These are phyloP conservation scores for Acheta domesticus DNA, from an alignment of 2,888 invertebrate species.

Conservation along the genomic window DNA sequence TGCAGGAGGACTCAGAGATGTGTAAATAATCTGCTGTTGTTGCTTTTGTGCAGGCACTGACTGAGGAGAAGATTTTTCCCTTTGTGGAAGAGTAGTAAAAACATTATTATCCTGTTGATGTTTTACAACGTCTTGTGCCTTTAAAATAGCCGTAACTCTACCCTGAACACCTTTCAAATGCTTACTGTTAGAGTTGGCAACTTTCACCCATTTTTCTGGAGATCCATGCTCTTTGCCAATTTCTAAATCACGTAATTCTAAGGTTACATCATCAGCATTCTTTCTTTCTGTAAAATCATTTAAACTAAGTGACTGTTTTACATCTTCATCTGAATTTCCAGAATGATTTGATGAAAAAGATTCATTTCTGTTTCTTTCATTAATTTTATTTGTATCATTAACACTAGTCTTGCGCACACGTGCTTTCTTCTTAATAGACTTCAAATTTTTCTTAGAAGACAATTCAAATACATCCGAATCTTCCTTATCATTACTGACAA, in stretches of 20 bases:
- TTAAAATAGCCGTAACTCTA: background rate
- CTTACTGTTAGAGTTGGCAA: background rate
- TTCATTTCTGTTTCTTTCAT: constrained; percentile 33
- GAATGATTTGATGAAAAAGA: constrained; percentile 43
- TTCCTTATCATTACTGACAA: constrained; percentile 27
- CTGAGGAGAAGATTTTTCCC: background rate
- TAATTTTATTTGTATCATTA: constrained; percentile 22
- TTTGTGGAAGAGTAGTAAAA: background rate
- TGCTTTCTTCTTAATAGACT: constrained; percentile 33
- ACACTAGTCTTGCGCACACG: constrained; percentile 27
- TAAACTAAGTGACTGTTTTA: background rate
- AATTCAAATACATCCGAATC: constrained; percentile 10
- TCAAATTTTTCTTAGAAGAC: constrained; percentile 35
- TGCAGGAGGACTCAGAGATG: background rate
- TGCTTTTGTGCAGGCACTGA: background rate
- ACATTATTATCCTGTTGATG: background rate
- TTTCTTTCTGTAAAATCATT: constrained; percentile 53
- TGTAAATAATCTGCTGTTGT: background rate
- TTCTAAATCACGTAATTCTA: constrained; percentile 22
- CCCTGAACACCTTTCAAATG: background rate
- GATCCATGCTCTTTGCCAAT: background rate
- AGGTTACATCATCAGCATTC: constrained; percentile 41
- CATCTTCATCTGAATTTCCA: constrained; percentile 46
- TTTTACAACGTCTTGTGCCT: background rate
- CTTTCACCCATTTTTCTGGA: background rate